Evolutionary conservation across 2,113 vertebrate genomes (phyloP).

Genomic region (Bothrops jararaca): DNA sequence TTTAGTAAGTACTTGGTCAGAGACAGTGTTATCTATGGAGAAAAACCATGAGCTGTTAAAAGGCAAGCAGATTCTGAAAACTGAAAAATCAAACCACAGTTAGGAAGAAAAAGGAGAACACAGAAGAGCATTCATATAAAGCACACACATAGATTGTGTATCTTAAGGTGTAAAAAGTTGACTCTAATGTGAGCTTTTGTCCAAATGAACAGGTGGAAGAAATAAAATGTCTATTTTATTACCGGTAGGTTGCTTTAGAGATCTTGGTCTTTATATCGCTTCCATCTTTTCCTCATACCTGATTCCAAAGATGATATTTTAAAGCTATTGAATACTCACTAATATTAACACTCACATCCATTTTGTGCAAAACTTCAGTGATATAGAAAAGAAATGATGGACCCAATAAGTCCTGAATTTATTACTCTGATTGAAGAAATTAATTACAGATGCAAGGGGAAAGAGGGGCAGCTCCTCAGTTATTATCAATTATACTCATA

Average conservation of each 20-base stretch:
- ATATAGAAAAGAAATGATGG: not conserved
- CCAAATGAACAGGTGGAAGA: not conserved
- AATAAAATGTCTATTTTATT: not conserved
- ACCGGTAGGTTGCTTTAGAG: not conserved
- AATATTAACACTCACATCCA: constrained; percentile 1
- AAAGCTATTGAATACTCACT: not conserved
- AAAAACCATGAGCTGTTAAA: not conserved
- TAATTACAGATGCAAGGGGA: not conserved
- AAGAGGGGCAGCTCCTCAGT: not conserved
- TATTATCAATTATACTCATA: not conserved
- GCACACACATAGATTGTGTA: not conserved
- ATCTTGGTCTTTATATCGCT: not conserved
- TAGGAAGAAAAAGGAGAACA: not conserved
- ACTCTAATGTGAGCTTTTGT: not conserved
- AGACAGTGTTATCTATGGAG: not conserved
- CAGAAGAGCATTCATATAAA: not conserved
- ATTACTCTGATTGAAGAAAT: constrained; percentile 6
- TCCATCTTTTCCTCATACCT: not conserved
- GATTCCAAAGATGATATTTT: not conserved
- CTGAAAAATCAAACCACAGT: not conserved
- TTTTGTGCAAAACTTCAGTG: constrained; percentile 6
- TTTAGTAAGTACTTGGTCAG: not conserved
- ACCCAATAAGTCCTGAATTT: constrained; percentile 4
- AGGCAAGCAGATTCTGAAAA: not conserved
- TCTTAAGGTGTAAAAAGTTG: not conserved